Base-by-base conservation (phyloP, 2,797 vertebrate genomes). In the Chaunax sp. region DNA sequence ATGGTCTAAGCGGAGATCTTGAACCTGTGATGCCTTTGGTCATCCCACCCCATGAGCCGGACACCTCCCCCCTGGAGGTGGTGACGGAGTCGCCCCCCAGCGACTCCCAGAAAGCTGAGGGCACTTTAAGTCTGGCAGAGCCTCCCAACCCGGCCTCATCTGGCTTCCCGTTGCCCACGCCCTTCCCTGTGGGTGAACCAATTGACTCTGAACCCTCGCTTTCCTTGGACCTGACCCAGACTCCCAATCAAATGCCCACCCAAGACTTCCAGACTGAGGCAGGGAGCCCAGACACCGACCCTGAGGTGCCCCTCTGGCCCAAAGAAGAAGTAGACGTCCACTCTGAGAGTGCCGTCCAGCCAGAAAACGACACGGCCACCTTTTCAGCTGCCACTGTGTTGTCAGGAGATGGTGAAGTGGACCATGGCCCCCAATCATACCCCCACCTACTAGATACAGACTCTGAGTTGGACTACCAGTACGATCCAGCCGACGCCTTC, bases 351-450 rank as follows among this genome's bases (percentile, higher is more conserved):
- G 41, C 78, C 0, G 0, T 72, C 12, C 61, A 74, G 30, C 77
- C 85, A 22, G 96, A 96, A 87, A 97, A 96, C 11, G 95, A 97
- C 77, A 93, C 91, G 0, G 86, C 94, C 37, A 82, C 95, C 5
- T 96, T 95, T 87, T 98, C 96, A 54, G 95, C 96, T 37, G 94
- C 95, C 47, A 94, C 95, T 18, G 89, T 98, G 77, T 92, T 99
- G 55, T 99, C 98, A 20, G 97, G 97, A 37, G 97, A 98, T 16
- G 97, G 97, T 0, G 97, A 99, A 86, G 92, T 93, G 0, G 95
- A 97, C 72, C 94, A 87, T 5, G 87, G 89, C 51, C 82, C 92
- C 20, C 91, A 94, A 12, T 90, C 93, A n/a, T 96, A 95, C 69
- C 92, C 94, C 51, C 93, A 92, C 33, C 92, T 96, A 66, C 80